Evolutionary conservation across 1,140 invertebrate genomes (phyloP), one percentile per base, ranked within the genome.

Genomic region (Pygmarrhopalites habei): DNA sequence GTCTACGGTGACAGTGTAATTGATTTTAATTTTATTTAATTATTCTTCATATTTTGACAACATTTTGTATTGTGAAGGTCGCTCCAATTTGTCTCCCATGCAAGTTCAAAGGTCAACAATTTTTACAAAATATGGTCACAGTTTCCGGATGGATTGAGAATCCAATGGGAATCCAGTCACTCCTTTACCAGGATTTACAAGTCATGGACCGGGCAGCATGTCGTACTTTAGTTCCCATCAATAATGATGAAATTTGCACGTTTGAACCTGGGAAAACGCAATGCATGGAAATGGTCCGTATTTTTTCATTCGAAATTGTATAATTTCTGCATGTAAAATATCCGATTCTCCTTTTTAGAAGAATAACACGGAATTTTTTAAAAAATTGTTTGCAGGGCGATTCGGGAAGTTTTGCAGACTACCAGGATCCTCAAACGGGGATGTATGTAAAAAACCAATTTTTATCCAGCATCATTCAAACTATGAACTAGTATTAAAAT

Each of bases 241-340:
- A 52, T n/a, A 10, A 7, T 28, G 49, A 52, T 52, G 49, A 52
- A 52, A 28, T 52, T 52, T 52, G 49, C 19, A 26, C 19, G n/a
- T 52, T 10, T 28, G 49, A 52, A 28, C 49, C 49, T 7, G 49
- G 49, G 19, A 25, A 12, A 7, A 25, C 7, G 23, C 5, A 12
- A 3, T 52, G 49, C 19, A n/a, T 7, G 4, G 49, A 52, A 12
- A 28, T 21, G 28, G 46, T 49, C n/a, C n/a, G n/a, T n/a, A n/a
- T n/a, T n/a, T n/a, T n/a, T n/a, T n/a, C n/a, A n/a, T n/a, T n/a
- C n/a, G n/a, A n/a, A n/a, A n/a, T n/a, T n/a, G n/a, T n/a, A n/a
- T n/a, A n/a, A n/a, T n/a, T n/a, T n/a, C n/a, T n/a, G n/a, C 39
- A n/a, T 12, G 10, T 12, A n/a, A 41, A 41, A 10, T 12, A 12